Evolutionary conservation across 2,797 vertebrate genomes (phyloP).

Genomic region (Martes flavigula): DNA sequence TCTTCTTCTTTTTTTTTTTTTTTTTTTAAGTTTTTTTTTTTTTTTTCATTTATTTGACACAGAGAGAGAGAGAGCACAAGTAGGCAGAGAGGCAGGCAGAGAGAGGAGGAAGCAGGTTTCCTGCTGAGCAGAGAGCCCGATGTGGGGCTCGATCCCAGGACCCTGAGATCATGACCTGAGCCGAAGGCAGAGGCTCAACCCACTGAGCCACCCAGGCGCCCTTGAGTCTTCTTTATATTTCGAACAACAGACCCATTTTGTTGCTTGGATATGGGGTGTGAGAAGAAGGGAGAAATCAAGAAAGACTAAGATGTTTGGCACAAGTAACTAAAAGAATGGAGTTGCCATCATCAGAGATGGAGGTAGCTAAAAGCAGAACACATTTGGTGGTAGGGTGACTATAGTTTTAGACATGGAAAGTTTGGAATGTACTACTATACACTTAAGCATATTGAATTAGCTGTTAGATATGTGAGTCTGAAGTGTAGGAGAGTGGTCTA

Average conservation of each 20-base stretch:
- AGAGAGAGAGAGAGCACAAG: too few species aligned
- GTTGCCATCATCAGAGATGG: background rate
- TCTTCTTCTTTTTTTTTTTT: background rate
- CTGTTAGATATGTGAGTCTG: background rate
- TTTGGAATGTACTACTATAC: background rate
- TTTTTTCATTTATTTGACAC: too few species aligned
- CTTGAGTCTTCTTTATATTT: background rate
- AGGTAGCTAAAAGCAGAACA: background rate
- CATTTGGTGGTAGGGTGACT: background rate
- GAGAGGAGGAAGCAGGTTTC: too few species aligned
- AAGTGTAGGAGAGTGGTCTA: background rate
- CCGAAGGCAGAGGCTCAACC: too few species aligned
- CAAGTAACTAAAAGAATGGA: background rate
- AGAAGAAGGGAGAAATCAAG: background rate
- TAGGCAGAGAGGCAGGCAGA: too few species aligned
- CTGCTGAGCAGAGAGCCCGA: too few species aligned
- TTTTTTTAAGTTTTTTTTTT: too few species aligned
- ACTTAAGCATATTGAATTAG: conserved; percentile 1
- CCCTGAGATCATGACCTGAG: too few species aligned
- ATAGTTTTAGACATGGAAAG: background rate
- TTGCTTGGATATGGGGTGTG: background rate
- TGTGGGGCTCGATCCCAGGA: too few species aligned
- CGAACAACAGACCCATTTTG: background rate
- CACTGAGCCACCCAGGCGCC: too few species aligned
- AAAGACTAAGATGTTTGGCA: background rate